Percentiles rank a stretch among this genome's conserved stretches.
phyloP scores from a whole-genome alignment of 2,797 vertebrate species.

The Holocentrus rufus region DNA sequence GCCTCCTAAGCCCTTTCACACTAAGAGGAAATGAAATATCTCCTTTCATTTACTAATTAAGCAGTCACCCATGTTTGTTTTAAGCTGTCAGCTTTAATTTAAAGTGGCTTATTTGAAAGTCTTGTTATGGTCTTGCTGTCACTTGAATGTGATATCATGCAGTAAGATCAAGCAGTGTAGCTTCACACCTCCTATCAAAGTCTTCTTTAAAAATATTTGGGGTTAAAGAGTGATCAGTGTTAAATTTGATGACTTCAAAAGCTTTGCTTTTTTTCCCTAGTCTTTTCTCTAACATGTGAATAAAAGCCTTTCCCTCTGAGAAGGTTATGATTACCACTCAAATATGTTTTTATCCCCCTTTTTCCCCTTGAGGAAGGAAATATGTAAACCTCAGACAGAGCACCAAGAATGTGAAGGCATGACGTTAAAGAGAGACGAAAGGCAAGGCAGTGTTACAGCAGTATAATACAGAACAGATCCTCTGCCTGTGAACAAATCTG shows the following conservation, averaged over 20 bases:
- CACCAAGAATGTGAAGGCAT: slow-evolving; percentile 70
- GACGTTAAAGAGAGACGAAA: slow-evolving; percentile 82
- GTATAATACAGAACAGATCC: slow-evolving; percentile 88
- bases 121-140: slow-evolving; percentile 81
- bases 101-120: slow-evolving; percentile 82
- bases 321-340: slow-evolving; percentile 80
- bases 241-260: slow-evolving; percentile 82
- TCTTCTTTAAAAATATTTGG: slow-evolving; percentile 81
- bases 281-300: slow-evolving; percentile 69
- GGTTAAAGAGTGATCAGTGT: slow-evolving; percentile 84
- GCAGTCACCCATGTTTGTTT: slow-evolving; percentile 83
- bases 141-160: slow-evolving; percentile 77
- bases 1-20: slow-evolving; percentile 74
- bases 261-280: slow-evolving; percentile 31
- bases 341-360: slow-evolving; percentile 74
- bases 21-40: slow-evolving; percentile 81
- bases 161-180: slow-evolving; percentile 78
- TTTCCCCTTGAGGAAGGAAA: slow-evolving; percentile 77
- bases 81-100: slow-evolving; percentile 84
- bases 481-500: slow-evolving; percentile 88
- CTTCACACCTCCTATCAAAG: slow-evolving; percentile 82
- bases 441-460: slow-evolving; percentile 76
- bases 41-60: slow-evolving; percentile 85
- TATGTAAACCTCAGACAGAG: slow-evolving; percentile 78
- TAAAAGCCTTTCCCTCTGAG: slow-evolving; percentile 76